Conservation (phyloP, 2,888 invertebrate genomes). For the Rhagonycha lutea region DNA sequence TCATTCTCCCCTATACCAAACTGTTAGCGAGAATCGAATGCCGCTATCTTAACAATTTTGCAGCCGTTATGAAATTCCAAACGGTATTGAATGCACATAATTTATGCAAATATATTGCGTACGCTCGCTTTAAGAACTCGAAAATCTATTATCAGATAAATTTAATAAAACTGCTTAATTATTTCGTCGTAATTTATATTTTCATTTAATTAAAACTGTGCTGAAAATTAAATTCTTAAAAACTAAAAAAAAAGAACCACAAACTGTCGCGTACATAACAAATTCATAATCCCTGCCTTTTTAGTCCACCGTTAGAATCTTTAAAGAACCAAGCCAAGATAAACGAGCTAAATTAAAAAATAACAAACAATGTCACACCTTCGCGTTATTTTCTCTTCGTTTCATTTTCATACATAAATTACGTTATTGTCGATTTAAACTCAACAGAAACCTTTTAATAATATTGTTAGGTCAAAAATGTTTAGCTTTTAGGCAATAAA, state of each 20-base stretch:
- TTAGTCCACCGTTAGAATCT: background rate
- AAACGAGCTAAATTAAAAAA: background rate
- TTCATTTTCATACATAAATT: background rate
- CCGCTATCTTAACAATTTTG: constrained; percentile 19
- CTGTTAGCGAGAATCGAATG: constrained; percentile 9
- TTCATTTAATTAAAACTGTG: background rate
- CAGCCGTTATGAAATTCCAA: constrained; percentile 26
- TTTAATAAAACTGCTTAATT: background rate
- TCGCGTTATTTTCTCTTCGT: background rate
- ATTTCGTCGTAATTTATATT: background rate
- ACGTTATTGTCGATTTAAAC: background rate
- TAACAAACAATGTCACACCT: background rate
- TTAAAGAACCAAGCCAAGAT: background rate
- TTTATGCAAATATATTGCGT: constrained; percentile 24
- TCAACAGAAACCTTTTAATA: background rate
- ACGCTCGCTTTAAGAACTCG: background rate
- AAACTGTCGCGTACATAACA: background rate
- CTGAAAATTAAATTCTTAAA: background rate
- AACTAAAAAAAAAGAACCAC: background rate
- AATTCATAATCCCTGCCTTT: background rate
- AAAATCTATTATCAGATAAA: background rate
- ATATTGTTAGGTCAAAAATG: background rate
- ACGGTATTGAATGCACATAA: constrained; percentile 23
- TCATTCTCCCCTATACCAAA: constrained; percentile 2
- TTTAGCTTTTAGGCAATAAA: background rate